These are phyloP conservation scores for Himalopsyche phryganea DNA, from an alignment of 1,140 invertebrate genomes.

Conservation along the genomic window DNA sequence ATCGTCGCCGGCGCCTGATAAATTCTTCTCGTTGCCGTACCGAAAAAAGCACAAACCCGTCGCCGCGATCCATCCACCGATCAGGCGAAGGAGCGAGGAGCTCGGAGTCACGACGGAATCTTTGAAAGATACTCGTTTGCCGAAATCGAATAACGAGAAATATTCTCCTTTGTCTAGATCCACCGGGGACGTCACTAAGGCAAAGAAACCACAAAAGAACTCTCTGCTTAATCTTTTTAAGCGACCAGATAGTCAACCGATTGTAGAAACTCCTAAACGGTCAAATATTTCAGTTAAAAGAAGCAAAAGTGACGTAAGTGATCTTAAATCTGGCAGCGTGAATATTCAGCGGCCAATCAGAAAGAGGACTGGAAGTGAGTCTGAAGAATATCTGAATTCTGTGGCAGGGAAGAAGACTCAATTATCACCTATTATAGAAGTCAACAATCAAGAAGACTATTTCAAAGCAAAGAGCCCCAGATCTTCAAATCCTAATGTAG, in stretches of 20 bases:
- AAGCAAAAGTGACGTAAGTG: conserved; percentile 68
- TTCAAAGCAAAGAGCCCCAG: conserved; percentile 48
- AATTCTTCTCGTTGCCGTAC: conserved; percentile 60
- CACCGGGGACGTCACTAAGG: conserved; percentile 54
- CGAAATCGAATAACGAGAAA: not conserved
- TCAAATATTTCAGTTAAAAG: conserved; percentile 51
- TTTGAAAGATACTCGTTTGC: not conserved
- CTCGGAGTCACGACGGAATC: conserved; percentile 36
- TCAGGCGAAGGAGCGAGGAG: conserved; percentile 41
- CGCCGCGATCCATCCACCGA: conserved; percentile 44
- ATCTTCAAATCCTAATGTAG: conserved; percentile 1
- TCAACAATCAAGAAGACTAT: conserved; percentile 63
- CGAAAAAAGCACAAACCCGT: conserved; percentile 38
- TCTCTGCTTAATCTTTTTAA: conserved; percentile 61
- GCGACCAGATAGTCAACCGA: conserved; percentile 42
- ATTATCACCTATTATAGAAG: conserved; percentile 74
- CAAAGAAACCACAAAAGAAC: conserved; percentile 44
- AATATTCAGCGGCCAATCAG: conserved; percentile 41
- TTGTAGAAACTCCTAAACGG: conserved; percentile 38
- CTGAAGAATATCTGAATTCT: conserved; percentile 53
- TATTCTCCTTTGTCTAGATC: conserved; percentile 45
- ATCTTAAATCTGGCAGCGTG: conserved; percentile 53
- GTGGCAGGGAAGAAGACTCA: conserved; percentile 59
- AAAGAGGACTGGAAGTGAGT: conserved; percentile 51
- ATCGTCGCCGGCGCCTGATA: conserved; percentile 54